A percentile compares a stretch with the other conserved stretches of the same genome.
Conservation (phyloP, 2,113 vertebrate species). For the Cinclus cinclus region DNA sequence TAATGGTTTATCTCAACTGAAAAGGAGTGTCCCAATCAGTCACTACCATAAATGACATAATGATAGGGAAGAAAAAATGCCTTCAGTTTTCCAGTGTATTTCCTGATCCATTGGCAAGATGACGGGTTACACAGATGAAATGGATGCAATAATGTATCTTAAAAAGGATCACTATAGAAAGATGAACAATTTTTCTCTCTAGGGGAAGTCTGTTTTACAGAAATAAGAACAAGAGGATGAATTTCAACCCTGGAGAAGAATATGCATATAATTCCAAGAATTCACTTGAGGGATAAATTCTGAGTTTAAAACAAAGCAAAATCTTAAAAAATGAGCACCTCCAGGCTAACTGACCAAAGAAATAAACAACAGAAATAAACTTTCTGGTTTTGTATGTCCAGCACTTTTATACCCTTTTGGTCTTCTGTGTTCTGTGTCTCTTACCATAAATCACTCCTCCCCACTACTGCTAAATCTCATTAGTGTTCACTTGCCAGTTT, state of each 20-base stretch:
- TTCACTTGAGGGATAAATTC: not conserved
- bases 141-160: not conserved
- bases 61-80: not conserved
- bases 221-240: not conserved
- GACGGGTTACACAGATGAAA: not conserved
- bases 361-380: not conserved
- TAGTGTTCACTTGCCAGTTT: not conserved
- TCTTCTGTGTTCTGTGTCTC: not conserved
- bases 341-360: not conserved
- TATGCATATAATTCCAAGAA: not conserved
- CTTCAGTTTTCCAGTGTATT: not conserved
- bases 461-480: not conserved
- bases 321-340: not conserved
- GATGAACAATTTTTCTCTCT: not conserved
- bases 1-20: not conserved
- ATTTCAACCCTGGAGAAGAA: not conserved
- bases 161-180: not conserved
- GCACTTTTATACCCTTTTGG: not conserved
- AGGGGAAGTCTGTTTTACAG: not conserved
- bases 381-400: not conserved
- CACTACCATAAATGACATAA: not conserved
- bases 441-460: not conserved
- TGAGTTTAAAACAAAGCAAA: not conserved
- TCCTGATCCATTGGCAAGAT: not conserved
- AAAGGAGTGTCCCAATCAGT: not conserved